Evolutionary conservation across 2,797 vertebrate genomes (phyloP).

Genomic region (Pseudochromis fuscus): DNA sequence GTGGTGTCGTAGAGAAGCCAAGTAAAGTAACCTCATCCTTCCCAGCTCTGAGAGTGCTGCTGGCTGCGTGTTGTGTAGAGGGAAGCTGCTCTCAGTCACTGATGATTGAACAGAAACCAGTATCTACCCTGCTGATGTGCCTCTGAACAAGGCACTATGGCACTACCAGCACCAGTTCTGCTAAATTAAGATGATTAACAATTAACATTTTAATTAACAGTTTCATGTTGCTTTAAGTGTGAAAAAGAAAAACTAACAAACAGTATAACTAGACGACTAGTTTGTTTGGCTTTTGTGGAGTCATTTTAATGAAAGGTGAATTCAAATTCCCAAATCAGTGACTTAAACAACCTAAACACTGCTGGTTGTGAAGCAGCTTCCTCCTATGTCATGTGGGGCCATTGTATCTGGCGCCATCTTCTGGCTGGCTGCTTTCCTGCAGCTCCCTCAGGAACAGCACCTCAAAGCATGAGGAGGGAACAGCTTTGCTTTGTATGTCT

Average conservation of each 20-base stretch:
- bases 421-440: conserved; percentile 72
- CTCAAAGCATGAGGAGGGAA: conserved; percentile 80
- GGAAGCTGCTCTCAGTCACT: conserved; percentile 70
- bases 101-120: conserved; percentile 21
- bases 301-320: conserved; percentile 8
- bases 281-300: conserved; percentile 12
- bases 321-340: conserved; percentile 49
- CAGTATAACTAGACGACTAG: neutral
- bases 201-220: no score
- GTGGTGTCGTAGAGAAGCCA: conserved; percentile 84
- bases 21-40: conserved; percentile 82
- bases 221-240: conserved; percentile 8
- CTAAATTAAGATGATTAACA: neutral
- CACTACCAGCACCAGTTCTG: neutral
- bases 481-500: conserved; percentile 66
- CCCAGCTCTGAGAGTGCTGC: conserved; percentile 81
- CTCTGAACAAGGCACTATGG: conserved; percentile 24
- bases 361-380: conserved; percentile 69
- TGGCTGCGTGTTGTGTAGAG: conserved; percentile 71
- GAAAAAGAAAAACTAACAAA: neutral
- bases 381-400: conserved; percentile 72
- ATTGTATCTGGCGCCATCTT: conserved; percentile 80
- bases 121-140: conserved; percentile 9
- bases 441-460: conserved; percentile 67
- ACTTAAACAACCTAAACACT: conserved; percentile 55